phyloP scores from a whole-genome alignment of 2,113 vertebrate species.

The Vulpes vulpes region DNA sequence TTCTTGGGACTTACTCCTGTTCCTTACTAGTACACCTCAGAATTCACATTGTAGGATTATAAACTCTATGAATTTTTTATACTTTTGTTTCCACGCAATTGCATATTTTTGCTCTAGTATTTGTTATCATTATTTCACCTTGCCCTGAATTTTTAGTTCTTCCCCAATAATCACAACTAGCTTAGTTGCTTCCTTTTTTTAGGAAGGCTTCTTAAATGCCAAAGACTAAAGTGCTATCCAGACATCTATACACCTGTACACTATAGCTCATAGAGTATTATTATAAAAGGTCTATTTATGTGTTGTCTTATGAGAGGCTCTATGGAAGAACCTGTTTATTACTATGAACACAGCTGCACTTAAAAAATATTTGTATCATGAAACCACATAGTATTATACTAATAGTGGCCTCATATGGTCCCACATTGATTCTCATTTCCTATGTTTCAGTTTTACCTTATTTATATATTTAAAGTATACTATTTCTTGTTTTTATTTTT shows the following conservation, averaged over 20 bases:
- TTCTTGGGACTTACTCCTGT: neutral
- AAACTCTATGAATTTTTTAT: neutral
- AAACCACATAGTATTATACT: neutral
- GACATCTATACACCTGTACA: neutral
- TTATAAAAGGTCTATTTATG: neutral
- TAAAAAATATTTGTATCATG: neutral
- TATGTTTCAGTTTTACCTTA: neutral
- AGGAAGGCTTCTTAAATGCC: neutral
- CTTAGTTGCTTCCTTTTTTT: neutral
- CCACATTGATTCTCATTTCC: neutral
- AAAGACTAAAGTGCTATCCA: neutral
- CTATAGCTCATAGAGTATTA: neutral
- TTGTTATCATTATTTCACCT: neutral
- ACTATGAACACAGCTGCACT: neutral
- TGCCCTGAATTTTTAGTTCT: neutral
- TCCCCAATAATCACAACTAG: neutral
- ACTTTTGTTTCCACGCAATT: neutral
- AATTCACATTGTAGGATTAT: neutral
- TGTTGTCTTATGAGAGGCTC: neutral
- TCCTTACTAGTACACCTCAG: neutral
- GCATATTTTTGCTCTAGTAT: neutral
- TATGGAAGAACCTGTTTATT: neutral
- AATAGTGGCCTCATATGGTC: neutral
- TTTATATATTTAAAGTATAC: neutral
- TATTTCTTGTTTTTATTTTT: neutral